A percentile compares a stretch with the other conserved stretches of the same genome.
Evolutionary conservation across 2,888 invertebrate species (phyloP).

Genomic region (Lepidocyrtoides sp.): DNA sequence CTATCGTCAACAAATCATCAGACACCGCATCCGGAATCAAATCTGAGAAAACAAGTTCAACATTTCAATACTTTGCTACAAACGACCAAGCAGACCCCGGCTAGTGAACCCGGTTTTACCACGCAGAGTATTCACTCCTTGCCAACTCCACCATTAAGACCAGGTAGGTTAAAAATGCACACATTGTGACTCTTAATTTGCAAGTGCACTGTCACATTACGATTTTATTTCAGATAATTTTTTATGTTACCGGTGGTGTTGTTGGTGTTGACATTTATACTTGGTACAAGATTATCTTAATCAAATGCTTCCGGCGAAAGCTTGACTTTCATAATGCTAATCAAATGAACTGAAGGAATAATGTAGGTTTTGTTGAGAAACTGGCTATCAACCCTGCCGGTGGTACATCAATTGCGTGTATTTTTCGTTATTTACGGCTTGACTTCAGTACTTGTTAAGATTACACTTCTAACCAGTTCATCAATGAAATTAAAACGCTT

Average conservation of each 20-base stretch:
- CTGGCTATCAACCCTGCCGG: not conserved
- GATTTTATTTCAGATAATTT: constrained; percentile 10
- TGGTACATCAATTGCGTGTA: not conserved
- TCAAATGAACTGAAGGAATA: not conserved
- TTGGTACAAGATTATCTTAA: constrained; percentile 5
- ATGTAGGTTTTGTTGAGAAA: constrained; percentile 20
- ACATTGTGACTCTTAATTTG: no score
- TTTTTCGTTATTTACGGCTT: not conserved
- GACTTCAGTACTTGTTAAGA: constrained; percentile 1
- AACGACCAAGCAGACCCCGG: constrained; percentile 60
- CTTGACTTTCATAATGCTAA: not conserved
- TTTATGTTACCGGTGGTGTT: not conserved
- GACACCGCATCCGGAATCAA: constrained; percentile 69
- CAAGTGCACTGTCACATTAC: not conserved
- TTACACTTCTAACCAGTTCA: constrained; percentile 2
- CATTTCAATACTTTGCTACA: constrained; percentile 67
- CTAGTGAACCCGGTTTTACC: constrained; percentile 22
- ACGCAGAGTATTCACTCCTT: constrained; percentile 73
- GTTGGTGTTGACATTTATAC: constrained; percentile 44
- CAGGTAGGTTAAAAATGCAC: constrained; percentile 76
- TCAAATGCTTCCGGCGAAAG: constrained; percentile 1
- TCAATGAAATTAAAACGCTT: not conserved
- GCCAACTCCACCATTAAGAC: constrained; percentile 84
- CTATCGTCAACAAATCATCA: constrained; percentile 34
- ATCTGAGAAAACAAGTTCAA: constrained; percentile 75